Evolutionary conservation across 2,888 invertebrate species (phyloP).

Genomic region (Abrostola tripartita): DNA sequence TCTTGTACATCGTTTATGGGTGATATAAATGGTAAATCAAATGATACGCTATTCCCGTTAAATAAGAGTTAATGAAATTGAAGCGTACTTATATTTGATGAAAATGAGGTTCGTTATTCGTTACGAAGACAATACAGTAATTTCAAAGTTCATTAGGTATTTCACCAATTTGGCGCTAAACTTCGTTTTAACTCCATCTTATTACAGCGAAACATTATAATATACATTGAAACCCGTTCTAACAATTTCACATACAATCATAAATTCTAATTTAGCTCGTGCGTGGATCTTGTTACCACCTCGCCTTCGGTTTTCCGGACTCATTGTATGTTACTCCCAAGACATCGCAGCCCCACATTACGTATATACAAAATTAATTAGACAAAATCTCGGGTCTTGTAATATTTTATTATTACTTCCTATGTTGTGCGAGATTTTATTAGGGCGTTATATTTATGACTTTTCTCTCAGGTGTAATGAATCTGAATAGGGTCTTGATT

Average conservation of each 20-base stretch:
- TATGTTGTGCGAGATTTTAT: conserved; percentile 82
- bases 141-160: conserved; percentile 73
- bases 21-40: background rate
- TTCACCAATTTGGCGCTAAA: conserved; percentile 69
- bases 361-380: conserved; percentile 88
- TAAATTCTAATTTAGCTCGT: conserved; percentile 87
- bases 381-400: conserved; percentile 85
- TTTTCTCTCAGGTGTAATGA: conserved; percentile 78
- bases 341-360: conserved; percentile 83
- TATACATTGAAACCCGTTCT: conserved; percentile 81
- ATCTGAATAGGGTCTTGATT: conserved; percentile 85
- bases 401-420: conserved; percentile 88
- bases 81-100: conserved; percentile 8
- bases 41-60: background rate
- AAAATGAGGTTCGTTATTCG: conserved; percentile 35
- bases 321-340: conserved; percentile 86
- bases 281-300: conserved; percentile 84
- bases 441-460: conserved; percentile 85
- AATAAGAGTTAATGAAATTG: conserved; percentile 9
- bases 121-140: conserved; percentile 63
- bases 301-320: conserved; percentile 81
- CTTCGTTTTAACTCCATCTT: conserved; percentile 70
- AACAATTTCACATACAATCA: conserved; percentile 88
- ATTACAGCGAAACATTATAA: conserved; percentile 72
- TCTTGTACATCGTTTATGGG: background rate